Base-by-base conservation (phyloP, 2,113 vertebrate genomes). In the Larimichthys polyactis region DNA sequence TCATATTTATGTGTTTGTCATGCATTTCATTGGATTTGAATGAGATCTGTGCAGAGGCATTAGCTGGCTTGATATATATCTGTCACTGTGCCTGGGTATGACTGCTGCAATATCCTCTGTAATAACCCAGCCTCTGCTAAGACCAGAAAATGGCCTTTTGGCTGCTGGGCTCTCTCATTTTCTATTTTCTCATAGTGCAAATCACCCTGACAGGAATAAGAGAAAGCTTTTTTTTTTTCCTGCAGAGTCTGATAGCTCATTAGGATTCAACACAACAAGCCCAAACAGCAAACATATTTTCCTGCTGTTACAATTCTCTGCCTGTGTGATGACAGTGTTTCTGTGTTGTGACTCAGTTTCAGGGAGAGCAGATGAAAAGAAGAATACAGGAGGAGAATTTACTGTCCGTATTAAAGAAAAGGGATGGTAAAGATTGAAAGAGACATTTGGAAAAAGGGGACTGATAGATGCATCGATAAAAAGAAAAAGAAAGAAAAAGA, bases 271-370 rank as follows among this genome's bases (percentile, higher is more conserved):
- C 88, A 85, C 92, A 87, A 91, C 85, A 77, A 90, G 86, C 78
- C 86, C 86, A 92, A 92, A 92, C 89, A 90, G 90, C 87, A 93
- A 94, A 94, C 93, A 91, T 92, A 93, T 94, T 92, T 92, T 67
- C 90, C 82, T 72, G 85, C 92, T 91, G 91, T 92, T 91, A 86
- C 86, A 87, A 85, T 91, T 88, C 84, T 90, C 60, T 71, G 87
- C 64, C 83, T 78, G 81, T 83, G 90, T 87, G 87, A 85, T 92
- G 91, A 90, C 91, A 89, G 87, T 51, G 81, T 90, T 85, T 90
- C 82, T 83, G 75, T 85, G 75, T 84, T 90, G 84, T 86, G 87
- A 87, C 81, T 91, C 67, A 87, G 82, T 87, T 86, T 89, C 69
- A 66, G 36, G 75, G 77, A 69, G 74, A 81, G 71, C 74, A 79